Base-by-base conservation (phyloP, 2,888 invertebrate genomes). In the Drosophila ustulata region DNA sequence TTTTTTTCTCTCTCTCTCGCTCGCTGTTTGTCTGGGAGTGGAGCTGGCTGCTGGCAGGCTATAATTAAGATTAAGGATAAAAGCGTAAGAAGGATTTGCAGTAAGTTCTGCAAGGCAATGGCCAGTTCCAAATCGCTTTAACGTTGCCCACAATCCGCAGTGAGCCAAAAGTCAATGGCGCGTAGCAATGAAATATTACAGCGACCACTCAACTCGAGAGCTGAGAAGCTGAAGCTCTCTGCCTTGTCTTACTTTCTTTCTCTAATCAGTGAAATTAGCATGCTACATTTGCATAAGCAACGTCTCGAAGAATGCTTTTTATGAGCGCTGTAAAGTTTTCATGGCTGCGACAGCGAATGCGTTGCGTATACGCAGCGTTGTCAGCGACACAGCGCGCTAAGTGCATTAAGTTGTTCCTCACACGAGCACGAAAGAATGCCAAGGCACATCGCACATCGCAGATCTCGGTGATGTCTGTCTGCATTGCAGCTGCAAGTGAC, bases 51-150 rank as follows among this genome's bases (percentile, higher is more conserved):
- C 77, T 75, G 84, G 75, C 86, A 80, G 81, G 87, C 90, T 85
- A 86, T 91, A 91, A 91, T 91, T 91, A 91, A 91, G 91, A 91
- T 91, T 90, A 91, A 90, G 91, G 90, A 90, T 90, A 90, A 89
- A 88, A 82, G 88, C 88, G 75, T 88, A 90, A 90, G 90, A 82
- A 89, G 90, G 91, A 91, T 91, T 90, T 90, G 81, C 90, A 82
- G 37, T n/a, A 83, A 75, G 69, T 72, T 74, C 74, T 30, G 28
- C 49, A 67, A 65, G 68, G 63, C 76, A 73, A 39, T 71, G 71
- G 61, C 50, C 62, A 61, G 61, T 57, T 70, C 1, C 49, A 39
- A 87, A 89, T 89, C 89, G 85, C 82, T 89, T 89, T 87, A 86
- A 74, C 64, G 82, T 66, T 70, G 61, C 59, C 45, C 66, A 62